These are phyloP conservation scores for Antheraea pernyi DNA, from an alignment of 1,140 invertebrate genomes.

Conservation along the genomic window DNA sequence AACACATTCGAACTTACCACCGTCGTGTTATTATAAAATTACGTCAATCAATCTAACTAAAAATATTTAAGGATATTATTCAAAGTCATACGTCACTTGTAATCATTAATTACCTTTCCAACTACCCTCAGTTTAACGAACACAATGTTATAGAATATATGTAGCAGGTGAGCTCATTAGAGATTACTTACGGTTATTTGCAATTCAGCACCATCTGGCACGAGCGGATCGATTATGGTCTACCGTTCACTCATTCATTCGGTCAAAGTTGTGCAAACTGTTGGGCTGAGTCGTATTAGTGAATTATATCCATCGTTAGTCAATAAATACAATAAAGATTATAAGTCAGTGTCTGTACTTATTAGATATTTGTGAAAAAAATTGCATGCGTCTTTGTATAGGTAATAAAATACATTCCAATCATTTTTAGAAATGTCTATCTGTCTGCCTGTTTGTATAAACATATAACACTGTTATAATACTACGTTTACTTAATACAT, in stretches of 20 bases:
- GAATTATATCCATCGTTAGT: neutral
- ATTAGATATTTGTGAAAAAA: no score
- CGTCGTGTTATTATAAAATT: neutral
- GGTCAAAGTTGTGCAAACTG: constrained; percentile 34
- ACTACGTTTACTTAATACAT: no score
- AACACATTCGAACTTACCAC: neutral
- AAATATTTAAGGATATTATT: neutral
- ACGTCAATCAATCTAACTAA: neutral
- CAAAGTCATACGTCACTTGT: neutral
- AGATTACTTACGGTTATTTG: constrained; percentile 58
- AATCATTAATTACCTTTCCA: constrained; percentile 2
- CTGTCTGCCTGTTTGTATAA: no score
- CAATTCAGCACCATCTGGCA: constrained; percentile 55
- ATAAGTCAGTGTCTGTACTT: no score
- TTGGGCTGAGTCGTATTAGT: neutral
- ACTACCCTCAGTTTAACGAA: neutral
- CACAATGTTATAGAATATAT: neutral
- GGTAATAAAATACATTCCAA: no score
- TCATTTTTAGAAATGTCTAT: no score
- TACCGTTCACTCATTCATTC: constrained; percentile 26
- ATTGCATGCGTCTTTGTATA: no score
- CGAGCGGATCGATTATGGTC: constrained; percentile 42
- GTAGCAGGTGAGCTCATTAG: constrained; percentile 56
- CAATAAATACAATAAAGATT: neutral
- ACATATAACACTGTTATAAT: no score